These are phyloP conservation scores for Vipera ursinii DNA, from an alignment of 2,797 vertebrate species.

Conservation along the genomic window DNA sequence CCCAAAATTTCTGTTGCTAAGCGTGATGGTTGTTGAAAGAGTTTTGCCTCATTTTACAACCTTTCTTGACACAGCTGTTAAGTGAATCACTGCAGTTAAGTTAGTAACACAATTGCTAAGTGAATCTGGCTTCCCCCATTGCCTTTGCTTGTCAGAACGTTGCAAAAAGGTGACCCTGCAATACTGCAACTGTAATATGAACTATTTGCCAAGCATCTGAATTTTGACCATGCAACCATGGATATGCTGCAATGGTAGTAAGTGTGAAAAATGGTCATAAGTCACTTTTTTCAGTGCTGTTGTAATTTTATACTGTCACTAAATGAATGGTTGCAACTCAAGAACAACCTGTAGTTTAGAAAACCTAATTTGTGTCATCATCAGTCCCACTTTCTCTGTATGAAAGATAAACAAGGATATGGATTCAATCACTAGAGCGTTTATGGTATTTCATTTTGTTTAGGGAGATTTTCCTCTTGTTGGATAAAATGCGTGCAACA, in stretches of 20 bases:
- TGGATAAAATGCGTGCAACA: not conserved
- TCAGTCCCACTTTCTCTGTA: not conserved
- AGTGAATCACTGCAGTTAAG: not conserved
- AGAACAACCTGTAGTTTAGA: constrained; percentile 29
- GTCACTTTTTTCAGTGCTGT: not conserved
- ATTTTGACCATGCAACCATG: not conserved
- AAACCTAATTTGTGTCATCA: constrained; percentile 17
- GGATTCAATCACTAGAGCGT: not conserved
- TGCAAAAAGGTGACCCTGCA: not conserved
- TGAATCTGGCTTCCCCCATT: not conserved
- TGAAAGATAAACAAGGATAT: not conserved
- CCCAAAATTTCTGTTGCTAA: not conserved
- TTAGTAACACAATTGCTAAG: not conserved
- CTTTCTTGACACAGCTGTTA: not conserved
- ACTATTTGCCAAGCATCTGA: not conserved
- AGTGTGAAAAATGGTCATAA: not conserved
- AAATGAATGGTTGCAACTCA: not conserved
- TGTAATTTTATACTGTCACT: not conserved
- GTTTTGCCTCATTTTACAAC: not conserved
- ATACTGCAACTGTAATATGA: not conserved
- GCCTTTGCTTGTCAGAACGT: not conserved
- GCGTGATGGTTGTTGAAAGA: not conserved
- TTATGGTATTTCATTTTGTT: not conserved
- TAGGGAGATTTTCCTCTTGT: not conserved
- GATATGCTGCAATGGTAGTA: not conserved